Evolutionary conservation across 2,888 invertebrate genomes (phyloP), one percentile per base, ranked within the genome.

Genomic region (Taphrorychus bicolor): DNA sequence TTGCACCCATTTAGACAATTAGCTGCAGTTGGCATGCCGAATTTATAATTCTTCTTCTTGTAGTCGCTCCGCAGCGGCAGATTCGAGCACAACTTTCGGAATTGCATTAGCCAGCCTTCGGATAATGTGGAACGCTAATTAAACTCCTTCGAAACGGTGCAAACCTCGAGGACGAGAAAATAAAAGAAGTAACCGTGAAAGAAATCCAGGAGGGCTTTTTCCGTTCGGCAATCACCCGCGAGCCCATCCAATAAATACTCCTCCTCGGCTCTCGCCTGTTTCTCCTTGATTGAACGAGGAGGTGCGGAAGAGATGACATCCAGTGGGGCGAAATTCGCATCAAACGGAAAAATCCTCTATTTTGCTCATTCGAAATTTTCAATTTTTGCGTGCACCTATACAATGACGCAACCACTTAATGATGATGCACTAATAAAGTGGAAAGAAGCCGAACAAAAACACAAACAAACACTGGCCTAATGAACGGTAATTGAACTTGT

Each of bases 261-360:
- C n/a, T n/a, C n/a, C 59, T 56, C 22, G 60, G 48, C 56, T n/a
- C n/a, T 49, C 41, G 60, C 56, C 66, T 52, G 60, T 56, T 66
- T 66, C 60, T 54, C 51, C 53, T 49, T 60, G 66, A 66, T 66
- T 66, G 60, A 59, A 61, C 66, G 60, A 66, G n/a, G n/a, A n/a
- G 60, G 66, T 66, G 66, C 60, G 41, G 51, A 60, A 41, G 45
- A 65, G 57, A 53, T 59, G 59, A 59, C 58, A 24, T 32, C n/a
- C 64, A 65, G 64, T 53, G 64, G 53, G 14, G 32, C 32, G 11
- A 32, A 32, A 32, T 11, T 32, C 9, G 2, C 7, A 32, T 9
- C 7, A 32, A 32, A 32, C 32, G 32, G 32, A 32, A 32, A 32
- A 1, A 32, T 7, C 11, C 7, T 9, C 7, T 32, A 32, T 32